phyloP scores from a whole-genome alignment of 1,140 invertebrate genomes.

The Panulirus ornatus region DNA sequence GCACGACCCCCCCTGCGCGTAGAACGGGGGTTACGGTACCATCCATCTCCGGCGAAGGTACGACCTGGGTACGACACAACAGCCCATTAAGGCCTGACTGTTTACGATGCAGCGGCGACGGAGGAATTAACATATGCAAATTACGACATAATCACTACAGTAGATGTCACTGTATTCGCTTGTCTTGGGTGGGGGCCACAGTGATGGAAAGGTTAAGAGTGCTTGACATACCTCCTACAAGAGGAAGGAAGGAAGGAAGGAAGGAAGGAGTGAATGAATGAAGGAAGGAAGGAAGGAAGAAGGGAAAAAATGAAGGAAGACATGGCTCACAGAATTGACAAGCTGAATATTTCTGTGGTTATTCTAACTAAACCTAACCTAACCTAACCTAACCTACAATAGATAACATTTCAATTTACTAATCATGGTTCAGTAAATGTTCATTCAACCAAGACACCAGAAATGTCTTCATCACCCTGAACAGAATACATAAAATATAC shows the following conservation, averaged over 20 bases:
- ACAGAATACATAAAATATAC: neutral
- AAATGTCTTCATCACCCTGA: neutral
- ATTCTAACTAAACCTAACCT: neutral
- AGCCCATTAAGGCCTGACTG: neutral
- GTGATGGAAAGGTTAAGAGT: no score
- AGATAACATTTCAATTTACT: no score
- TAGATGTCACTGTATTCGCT: no score
- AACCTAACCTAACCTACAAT: no score
- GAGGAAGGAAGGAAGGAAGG: neutral
- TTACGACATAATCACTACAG: neutral
- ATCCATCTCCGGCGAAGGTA: neutral
- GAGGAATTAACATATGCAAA: neutral
- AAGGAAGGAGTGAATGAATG: slow-evolving; percentile 1
- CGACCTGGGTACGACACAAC: neutral
- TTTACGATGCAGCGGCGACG: neutral
- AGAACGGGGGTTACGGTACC: no score
- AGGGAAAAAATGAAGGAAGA: neutral
- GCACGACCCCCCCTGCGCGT: no score
- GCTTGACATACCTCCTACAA: neutral
- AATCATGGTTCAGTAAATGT: neutral
- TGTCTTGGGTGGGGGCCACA: neutral
- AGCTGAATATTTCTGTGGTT: neutral
- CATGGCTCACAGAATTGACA: neutral
- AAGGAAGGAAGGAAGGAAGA: neutral
- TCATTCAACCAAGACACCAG: neutral